Base-by-base conservation (phyloP, 2,113 vertebrate species). In the Mesembrinibis cayennensis region DNA sequence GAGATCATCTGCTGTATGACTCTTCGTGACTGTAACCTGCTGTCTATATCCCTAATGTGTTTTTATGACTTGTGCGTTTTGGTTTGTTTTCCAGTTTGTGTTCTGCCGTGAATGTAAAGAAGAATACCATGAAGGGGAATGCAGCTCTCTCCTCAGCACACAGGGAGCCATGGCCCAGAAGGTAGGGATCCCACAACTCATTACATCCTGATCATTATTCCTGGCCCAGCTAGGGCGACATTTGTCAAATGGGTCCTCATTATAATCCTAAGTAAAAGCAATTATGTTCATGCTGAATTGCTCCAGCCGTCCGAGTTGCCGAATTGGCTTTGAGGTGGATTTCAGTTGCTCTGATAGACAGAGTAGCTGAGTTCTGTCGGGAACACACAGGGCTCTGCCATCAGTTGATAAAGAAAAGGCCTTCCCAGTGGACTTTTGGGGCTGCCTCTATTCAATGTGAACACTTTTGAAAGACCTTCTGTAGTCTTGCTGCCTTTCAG, bases 71-170 rank as follows among this genome's bases (percentile, higher is more conserved):
- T 79, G 32, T 89, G 49, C 88, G 44, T 71, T 95, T 70, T 79
- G 65, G 82, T 81, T 95, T 97, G 44, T 86, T 90, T 95, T 82
- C 58, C 97, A 99, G 97, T 98, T 98, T 6, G 90, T 98, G 34
- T 99, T 99, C 95, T 99, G 99, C 96, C 98, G 97, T 78, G 96
- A 99, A 82, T 99, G 99, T 91, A 98, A 98, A 94, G 98, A 98
- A 70, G 89, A 84, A 4, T 98, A 97, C 94, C 99, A 99, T 4
- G 97, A 99, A 38, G 99, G 98, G 0, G 93, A 96, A 32, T 98
- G 98, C 84, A 90, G 44, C 27, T 36, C 78, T 29, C 40, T 95
- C 16, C 44, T 74, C 21, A 86, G 89, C 71, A 74, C 52, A 0
- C 73, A 90, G 2, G 98, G 94, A 93, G 78, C 97, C 8, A 25